Percentiles rank a stretch among this genome's conserved stretches.
Conservation (phyloP, 2,797 vertebrate genomes). For the Parambassis ranga region DNA sequence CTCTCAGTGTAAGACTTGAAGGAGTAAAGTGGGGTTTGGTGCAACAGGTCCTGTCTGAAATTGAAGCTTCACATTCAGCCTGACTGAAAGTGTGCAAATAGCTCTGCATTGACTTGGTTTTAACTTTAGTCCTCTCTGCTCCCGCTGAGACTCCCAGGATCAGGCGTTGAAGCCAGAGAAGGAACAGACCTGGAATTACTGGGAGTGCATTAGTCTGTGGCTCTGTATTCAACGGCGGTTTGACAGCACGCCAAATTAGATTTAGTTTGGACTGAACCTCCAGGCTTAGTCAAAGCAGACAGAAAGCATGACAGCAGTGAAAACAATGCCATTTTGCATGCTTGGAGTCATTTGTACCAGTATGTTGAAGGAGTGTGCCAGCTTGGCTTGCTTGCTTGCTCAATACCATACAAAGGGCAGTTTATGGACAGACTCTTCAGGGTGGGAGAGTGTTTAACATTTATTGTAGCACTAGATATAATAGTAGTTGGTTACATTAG, state of each 20-base stretch:
- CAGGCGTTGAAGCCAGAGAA: not conserved
- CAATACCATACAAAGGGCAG: too few species aligned
- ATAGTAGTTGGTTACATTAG: too few species aligned
- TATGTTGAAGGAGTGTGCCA: not conserved
- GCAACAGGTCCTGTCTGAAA: not conserved
- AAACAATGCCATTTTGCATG: not conserved
- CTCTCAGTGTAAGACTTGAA: not conserved
- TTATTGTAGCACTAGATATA: too few species aligned
- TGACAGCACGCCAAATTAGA: constrained; percentile 4
- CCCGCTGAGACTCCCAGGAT: not conserved
- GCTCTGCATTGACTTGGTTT: not conserved
- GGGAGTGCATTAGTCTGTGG: not conserved
- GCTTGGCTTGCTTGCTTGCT: too few species aligned
- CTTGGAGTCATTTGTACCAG: not conserved
- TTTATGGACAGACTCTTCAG: too few species aligned
- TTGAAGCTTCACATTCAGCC: not conserved
- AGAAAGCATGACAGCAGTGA: not conserved
- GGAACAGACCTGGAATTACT: not conserved
- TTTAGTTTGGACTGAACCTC: not conserved
- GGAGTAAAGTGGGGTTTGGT: not conserved
- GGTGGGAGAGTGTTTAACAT: too few species aligned
- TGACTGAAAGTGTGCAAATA: not conserved
- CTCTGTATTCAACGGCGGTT: not conserved
- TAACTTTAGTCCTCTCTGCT: not conserved
- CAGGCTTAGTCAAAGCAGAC: not conserved